Evolutionary conservation across 2,797 vertebrate species (phyloP), one percentile per base, ranked within the genome.

Genomic region (Sternotherus odoratus): DNA sequence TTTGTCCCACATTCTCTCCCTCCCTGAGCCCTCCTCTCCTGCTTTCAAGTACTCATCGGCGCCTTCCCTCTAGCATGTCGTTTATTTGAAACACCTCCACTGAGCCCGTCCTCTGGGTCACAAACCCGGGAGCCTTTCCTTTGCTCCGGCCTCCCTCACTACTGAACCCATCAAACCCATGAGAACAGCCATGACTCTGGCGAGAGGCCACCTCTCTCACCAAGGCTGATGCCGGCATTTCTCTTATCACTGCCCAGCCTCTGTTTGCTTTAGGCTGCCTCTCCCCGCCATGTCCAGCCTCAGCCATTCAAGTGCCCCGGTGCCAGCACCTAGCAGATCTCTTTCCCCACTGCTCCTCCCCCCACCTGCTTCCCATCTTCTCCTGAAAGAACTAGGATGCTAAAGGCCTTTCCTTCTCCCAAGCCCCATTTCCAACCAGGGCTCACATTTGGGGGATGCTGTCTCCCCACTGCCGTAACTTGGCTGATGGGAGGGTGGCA

Each of bases 11-110:
- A 80, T 94, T 91, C 87, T 89, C 89, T 83, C 85, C 77, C 36
- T 53, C 57, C 66, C 83, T 86, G 33, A n/a, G 33, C 28, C 86
- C 91, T 93, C 86, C 75, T 33, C 74, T 84, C 87, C 57, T 48
- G 74, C 83, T 79, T 91, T 90, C 6, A 97, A 96, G 48, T 88
- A 95, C 74, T 97, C 98, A 72, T 90, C 92, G 87, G 90, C 50
- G 83, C 87, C 86, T 89, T 84, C 86, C 89, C 87, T 93, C 66
- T 84, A 91, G 90, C 94, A 88, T 26, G 75, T 36, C 74, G 50
- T 83, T 48, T 95, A 91, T 88, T 95, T 91, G 89, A 51, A 95
- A 92, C 39, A 21, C 81, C 46, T 91, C 53, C 51, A 91, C 66
- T 17, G 36, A 26, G 90, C 86, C 87, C 74, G 33, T 85, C 57